Conservation (phyloP, 2,797 vertebrate genomes). For the Anabas testudineus region DNA sequence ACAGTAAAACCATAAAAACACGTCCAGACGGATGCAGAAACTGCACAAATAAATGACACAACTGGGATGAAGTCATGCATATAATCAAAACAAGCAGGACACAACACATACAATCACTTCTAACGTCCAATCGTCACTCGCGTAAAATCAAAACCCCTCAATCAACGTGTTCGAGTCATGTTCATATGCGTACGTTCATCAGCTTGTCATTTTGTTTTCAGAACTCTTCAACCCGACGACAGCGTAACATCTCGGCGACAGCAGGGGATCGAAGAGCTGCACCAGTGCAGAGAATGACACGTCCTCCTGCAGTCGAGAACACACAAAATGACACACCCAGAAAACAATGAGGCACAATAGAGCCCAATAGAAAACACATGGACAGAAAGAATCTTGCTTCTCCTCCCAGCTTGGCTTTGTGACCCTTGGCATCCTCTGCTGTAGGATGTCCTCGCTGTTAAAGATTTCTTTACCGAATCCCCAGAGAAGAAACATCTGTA, state of each 20-base stretch:
- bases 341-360: conserved; percentile 20
- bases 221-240: conserved; percentile 77
- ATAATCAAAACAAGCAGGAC: conserved; percentile 21
- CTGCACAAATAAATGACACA: conserved; percentile 11
- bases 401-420: conserved; percentile 35
- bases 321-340: conserved; percentile 29
- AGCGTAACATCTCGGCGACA: conserved; percentile 86
- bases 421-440: conserved; percentile 18
- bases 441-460: conserved; percentile 33
- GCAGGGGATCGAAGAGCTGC: conserved; percentile 85
- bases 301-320: conserved; percentile 63
- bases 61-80: conserved; percentile 16
- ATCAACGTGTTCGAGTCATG: background rate
- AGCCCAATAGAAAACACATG: conserved; percentile 45
- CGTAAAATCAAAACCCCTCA: conserved; percentile 1
- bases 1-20: conserved; percentile 17
- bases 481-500: conserved; percentile 56
- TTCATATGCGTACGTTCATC: conserved; percentile 5
- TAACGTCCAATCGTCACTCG: background rate
- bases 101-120: conserved; percentile 3
- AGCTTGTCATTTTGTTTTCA: conserved; percentile 4
- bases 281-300: conserved; percentile 79
- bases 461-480: conserved; percentile 45
- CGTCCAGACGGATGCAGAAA: background rate
- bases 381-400: conserved; percentile 12